Evolutionary conservation across 1,140 invertebrate genomes (phyloP), one percentile per base, ranked within the genome.

Genomic region (Zophobas atratus): DNA sequence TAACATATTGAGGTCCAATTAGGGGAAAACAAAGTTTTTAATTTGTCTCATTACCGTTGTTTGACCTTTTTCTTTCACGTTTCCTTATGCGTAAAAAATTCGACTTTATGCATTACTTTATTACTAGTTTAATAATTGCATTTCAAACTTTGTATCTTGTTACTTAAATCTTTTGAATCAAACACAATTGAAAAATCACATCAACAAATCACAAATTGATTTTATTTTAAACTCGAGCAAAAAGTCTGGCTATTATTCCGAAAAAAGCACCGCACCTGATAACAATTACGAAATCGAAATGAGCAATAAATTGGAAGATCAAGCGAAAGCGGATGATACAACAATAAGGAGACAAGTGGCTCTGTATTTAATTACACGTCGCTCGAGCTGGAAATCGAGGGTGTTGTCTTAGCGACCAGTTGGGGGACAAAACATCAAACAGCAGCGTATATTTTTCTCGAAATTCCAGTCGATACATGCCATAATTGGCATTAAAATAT

Each of bases 321-420:
- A 57, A 78, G 71, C 49, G 71, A 56, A 78, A 67, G 76, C 48
- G 67, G 70, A 72, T 57, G 55, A 60, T 56, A 67, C 70, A 76
- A 79, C 78, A 79, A 79, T 79, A 67, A 79, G 78, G 63, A 76
- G 74, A 55, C 73, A 79, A 79, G 74, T 75, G 78, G 74, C 60
- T 55, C 55, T 49, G 60, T 70, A 79, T 76, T 76, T 79, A 79
- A 79, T 79, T 79, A 79, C 60, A 79, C 55, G 35, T 48, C 74
- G 71, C 67, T 53, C 46, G 46, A 43, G 53, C 53, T 55, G 57
- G 78, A 56, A 70, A 79, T 71, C 33, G 63, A 75, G 78, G 78
- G 78, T 79, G 78, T 79, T 79, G 78, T 79, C 78, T 79, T 79
- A 79, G 78, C 74, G 74, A 79, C 78, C 78, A 70, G 43, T 76